Evolutionary conservation across 2,888 invertebrate genomes (phyloP), one percentile per base, ranked within the genome.

Genomic region (Gasteruption jaculator): DNA sequence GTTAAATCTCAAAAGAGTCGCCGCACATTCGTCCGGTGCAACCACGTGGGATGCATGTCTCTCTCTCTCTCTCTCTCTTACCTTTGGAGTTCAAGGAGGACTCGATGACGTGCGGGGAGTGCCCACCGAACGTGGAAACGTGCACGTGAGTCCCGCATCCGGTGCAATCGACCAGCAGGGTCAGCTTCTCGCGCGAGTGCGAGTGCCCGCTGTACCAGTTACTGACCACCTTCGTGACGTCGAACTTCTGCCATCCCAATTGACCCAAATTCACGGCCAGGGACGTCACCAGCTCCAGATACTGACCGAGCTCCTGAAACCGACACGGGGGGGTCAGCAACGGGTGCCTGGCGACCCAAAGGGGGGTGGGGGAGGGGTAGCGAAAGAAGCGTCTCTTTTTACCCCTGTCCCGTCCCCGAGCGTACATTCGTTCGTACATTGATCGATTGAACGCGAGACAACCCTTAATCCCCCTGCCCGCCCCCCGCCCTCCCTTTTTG

Each of bases 161-260:
- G 56, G 85, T 84, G 72, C 89, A 90, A 73, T 90, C 89, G 53
- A 92, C 83, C 57, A 92, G 78, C 42, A 92, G 75, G 39, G 85
- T 81, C 55, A 92, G 76, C 57, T 81, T 82, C 50, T 82, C 74
- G 67, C 60, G 75, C 49, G 59, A 50, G n/a, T 57, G 52, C 27
- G 56, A 48, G 44, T 50, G 58, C 40, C 53, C 52, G 46, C 68
- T 66, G 65, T 84, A 81, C 91, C 91, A 91, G 53, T 78, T 76
- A 53, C 82, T 80, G 44, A 88, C 87, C 34, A 85, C 85, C 45
- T 76, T 74, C 49, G 90, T 89, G 56, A 92, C 77, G 73, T 92
- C 89, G 56, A 92, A 77, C 58, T 88, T 86, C 71, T 88, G 86
- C 92, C 92, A 92, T 34, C 88, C 91, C 50, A 85, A 76, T 48